phyloP scores from a whole-genome alignment of 2,888 invertebrate genomes.

The Melinopterus prodromus region DNA sequence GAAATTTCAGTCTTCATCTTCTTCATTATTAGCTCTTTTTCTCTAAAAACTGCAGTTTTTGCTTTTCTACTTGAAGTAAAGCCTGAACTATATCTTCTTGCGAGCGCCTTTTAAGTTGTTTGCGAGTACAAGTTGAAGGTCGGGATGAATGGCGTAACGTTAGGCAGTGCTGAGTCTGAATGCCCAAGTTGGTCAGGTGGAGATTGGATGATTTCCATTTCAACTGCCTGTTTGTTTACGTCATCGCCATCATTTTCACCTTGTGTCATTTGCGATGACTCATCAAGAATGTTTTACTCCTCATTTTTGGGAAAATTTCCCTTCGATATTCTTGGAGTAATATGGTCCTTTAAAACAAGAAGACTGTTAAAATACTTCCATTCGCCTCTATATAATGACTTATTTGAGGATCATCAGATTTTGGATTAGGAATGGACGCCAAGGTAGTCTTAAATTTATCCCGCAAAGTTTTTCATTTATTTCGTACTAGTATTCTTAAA shows the following conservation, averaged over 20 bases:
- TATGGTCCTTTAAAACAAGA: conserved; percentile 41
- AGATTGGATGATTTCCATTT: conserved; percentile 25
- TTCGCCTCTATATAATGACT: conserved; percentile 27
- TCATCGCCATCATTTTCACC: conserved; percentile 22
- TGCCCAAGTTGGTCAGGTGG: conserved; percentile 14
- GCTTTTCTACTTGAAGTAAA: conserved; percentile 33
- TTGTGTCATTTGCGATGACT: conserved; percentile 17
- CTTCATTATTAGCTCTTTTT: conserved; percentile 34
- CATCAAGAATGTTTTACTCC: background rate
- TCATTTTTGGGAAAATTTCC: conserved; percentile 37
- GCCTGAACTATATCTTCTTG: conserved; percentile 30
- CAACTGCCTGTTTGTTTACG: conserved; percentile 20
- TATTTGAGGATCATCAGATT: conserved; percentile 38
- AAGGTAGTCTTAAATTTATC: conserved; percentile 40
- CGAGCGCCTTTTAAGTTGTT: conserved; percentile 27
- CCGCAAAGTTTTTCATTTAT: conserved; percentile 40
- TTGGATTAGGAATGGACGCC: conserved; percentile 34
- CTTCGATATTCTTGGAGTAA: conserved; percentile 36
- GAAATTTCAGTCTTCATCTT: conserved; percentile 21
- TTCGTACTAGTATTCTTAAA: conserved; percentile 34
- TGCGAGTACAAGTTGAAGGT: background rate
- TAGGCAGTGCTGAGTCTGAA: conserved; percentile 16
- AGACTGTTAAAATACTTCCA: conserved; percentile 38
- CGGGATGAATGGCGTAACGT: conserved; percentile 18
- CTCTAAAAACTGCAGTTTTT: conserved; percentile 33